Base-by-base conservation (phyloP, 1,140 invertebrate genomes). In the Cotesia chilonis region DNA sequence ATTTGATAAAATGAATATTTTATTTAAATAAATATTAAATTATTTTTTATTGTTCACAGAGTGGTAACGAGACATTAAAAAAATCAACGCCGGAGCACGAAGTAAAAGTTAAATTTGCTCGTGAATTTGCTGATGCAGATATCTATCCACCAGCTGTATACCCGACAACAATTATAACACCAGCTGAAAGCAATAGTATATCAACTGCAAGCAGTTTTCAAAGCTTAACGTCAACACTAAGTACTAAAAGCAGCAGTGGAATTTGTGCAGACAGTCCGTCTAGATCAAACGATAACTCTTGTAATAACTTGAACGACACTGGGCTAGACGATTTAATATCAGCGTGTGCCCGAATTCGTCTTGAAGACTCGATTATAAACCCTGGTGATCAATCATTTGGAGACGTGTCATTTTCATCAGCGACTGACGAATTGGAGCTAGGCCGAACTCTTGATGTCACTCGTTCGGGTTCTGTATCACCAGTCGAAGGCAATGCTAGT, bases 161-260 rank as follows among this genome's bases (percentile, higher is more conserved):
- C 41, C 14, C 38, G 67, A 63, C 51, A 64, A 57, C 52, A 17
- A 14, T 35, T 37, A 37, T 17, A 3, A 47, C 72, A 67, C 72
- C 55, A 0, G 71, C 73, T 4, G 80, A 80, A 9, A 80, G 10
- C 6, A 67, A 38, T 28, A 75, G 76, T 55, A 66, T 84, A 3
- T 85, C 83, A 0, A 82, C 82, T 9, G 79, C 80, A 6, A 82
- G 83, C 68, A 84, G 81, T 37, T 81, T 81, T 61, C 81, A 81
- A 28, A 85, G 83, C 66, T 63, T 83, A 37, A 74, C 68, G 9
- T 80, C 78, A 17, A 83, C 74, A 4, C 70, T 78, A n/a, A 84
- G 81, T 51, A 79, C 74, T 6, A 84, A 84, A 28, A 81, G 77
- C 65, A 81, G 78, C 63, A 82, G 74, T 36, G 79, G 79, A 35